Evolutionary conservation across 2,888 invertebrate genomes (phyloP), one percentile per base, ranked within the genome.

Genomic region (Eristalis tenax): DNA sequence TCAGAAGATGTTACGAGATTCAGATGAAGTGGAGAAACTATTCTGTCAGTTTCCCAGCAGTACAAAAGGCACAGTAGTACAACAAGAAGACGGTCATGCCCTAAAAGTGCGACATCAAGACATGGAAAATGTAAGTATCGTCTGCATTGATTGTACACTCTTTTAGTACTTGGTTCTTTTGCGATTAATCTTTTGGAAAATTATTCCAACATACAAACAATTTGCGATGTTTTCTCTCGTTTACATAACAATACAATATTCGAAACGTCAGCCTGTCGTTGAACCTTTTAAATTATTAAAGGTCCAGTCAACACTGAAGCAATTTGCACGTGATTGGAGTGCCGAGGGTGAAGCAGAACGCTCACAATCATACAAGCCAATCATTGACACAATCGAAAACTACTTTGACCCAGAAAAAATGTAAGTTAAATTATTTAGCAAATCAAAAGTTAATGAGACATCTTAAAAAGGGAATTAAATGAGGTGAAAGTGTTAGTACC

Each of bases 251-350:
- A 63, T 77, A 73, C 81, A 75, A 43, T 50, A 18, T 50, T 50
- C 43, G 43, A 50, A 89, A 70, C 74, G 26, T 70, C 90, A 90
- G 89, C 89, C 89, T 81, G 89, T 90, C 91, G 91, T 92, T 91
- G 93, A 93, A 91, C 91, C 91, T 91, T 91, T 92, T 88, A 91
- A 92, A 92, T 91, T 92, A 91, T 92, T 93, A 91, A 92, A 99
- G 94, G 98, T 99, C 43, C 97, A 98, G 92, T 97, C 97, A 22
- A 98, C 98, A 2, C 93, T 99, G 89, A 98, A 99, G 92, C 99
- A 99, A 92, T 95, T 99, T 90, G 98, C 98, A n/a, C 94, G 99
- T 0, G 99, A 99, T 92, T 99, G 99, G 99, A 98, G 98, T 90
- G 94, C 94, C 0, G 96, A 96, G 88, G 99, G 99, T 0, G 95